Percentiles rank a stretch among this genome's conserved stretches.
These are phyloP conservation scores for Cerceris ruficornis DNA, from an alignment of 2,888 invertebrate species.

Conservation along the genomic window DNA sequence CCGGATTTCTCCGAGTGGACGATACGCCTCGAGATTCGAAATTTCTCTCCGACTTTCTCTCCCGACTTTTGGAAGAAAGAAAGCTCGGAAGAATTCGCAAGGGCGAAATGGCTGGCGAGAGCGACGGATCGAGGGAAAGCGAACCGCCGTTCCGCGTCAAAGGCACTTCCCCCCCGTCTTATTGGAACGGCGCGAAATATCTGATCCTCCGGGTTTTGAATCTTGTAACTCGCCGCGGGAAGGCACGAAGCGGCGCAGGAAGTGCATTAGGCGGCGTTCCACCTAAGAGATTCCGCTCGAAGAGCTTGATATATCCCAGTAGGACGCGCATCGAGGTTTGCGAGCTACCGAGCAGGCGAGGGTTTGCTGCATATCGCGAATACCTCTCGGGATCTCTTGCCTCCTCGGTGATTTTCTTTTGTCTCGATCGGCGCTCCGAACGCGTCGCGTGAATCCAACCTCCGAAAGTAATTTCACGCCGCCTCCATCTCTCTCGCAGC, in stretches of 20 bases:
- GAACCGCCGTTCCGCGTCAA: constrained; percentile 24
- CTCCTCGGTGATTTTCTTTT: constrained; percentile 40
- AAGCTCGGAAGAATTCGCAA: no score
- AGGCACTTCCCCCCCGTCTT: constrained; percentile 31
- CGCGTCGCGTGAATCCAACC: no score
- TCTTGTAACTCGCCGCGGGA: constrained; percentile 50
- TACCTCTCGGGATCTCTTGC: constrained; percentile 51
- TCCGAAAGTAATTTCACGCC: no score
- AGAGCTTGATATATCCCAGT: constrained; percentile 58
- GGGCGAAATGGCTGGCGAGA: background rate
- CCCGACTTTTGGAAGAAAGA: no score
- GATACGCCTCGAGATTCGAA: constrained; percentile 46
- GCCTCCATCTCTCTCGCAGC: no score
- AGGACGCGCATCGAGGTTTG: constrained; percentile 43
- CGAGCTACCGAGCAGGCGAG: background rate
- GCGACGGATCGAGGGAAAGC: constrained; percentile 24
- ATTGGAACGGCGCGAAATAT: constrained; percentile 21
- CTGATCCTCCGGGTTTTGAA: constrained; percentile 57
- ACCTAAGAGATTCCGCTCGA: constrained; percentile 52
- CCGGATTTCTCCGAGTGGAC: constrained; percentile 24
- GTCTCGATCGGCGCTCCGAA: background rate
- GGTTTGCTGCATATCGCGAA: constrained; percentile 49
- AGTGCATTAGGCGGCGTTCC: constrained; percentile 73
- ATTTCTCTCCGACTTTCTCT: no score
- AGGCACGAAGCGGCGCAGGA: constrained; percentile 52